These are phyloP conservation scores for Zonitis immaculata DNA, from an alignment of 2,888 invertebrate species.

Conservation along the genomic window DNA sequence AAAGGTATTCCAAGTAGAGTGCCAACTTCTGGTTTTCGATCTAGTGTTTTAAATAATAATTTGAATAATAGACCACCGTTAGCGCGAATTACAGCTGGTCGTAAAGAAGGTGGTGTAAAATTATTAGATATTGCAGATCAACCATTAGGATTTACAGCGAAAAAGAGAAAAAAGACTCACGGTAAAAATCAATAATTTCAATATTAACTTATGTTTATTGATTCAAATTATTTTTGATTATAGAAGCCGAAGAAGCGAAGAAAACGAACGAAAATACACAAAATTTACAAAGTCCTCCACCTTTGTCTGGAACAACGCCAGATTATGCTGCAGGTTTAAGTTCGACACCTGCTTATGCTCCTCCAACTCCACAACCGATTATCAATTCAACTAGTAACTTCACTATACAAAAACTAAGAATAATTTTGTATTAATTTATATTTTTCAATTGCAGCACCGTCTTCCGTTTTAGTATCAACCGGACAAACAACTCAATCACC, in stretches of 20 bases:
- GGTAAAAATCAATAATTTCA: conserved; percentile 48
- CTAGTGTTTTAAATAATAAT: conserved; percentile 50
- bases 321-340: conserved; percentile 79
- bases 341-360: conserved; percentile 52
- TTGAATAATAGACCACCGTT: conserved; percentile 54
- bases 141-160: conserved; percentile 79
- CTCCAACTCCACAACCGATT: conserved; percentile 45
- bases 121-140: conserved; percentile 90
- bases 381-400: conserved; percentile 36
- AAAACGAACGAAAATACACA: conserved; percentile 54
- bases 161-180: conserved; percentile 80
- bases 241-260: conserved; percentile 63
- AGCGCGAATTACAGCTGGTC: conserved; percentile 60
- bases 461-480: conserved; percentile 32
- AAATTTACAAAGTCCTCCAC: conserved; percentile 40
- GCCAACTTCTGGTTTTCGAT: conserved; percentile 62
- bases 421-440: not conserved
- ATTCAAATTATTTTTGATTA: conserved; percentile 13
- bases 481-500: conserved; percentile 44
- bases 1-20: conserved; percentile 87
- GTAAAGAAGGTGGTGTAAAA: conserved; percentile 90
- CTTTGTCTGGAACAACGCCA: conserved; percentile 55
- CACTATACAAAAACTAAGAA: not conserved
- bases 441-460: conserved; percentile 9
- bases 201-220: not conserved